Percentiles rank a stretch among this genome's conserved stretches.
phyloP scores from a whole-genome alignment of 2,888 invertebrate species.

The Dicycla oo region DNA sequence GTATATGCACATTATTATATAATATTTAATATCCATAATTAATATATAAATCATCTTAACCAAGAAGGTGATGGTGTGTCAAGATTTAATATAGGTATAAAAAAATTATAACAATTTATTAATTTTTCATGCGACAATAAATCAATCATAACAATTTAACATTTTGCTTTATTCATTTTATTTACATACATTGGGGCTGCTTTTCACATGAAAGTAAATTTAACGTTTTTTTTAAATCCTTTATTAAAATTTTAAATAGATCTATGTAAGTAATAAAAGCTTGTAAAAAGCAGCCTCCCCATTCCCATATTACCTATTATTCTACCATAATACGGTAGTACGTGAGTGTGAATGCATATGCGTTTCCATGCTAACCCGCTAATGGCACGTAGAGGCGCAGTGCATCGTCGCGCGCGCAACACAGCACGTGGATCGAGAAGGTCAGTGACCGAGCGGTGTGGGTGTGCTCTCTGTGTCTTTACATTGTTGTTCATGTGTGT shows the following conservation, averaged over 20 bases:
- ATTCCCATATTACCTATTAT: constrained; percentile 63
- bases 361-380: constrained; percentile 90
- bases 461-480: constrained; percentile 56
- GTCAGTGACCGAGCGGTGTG: constrained; percentile 87
- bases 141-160: constrained; percentile 73
- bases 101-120: constrained; percentile 45
- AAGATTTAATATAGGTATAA: constrained; percentile 37
- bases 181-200: constrained; percentile 59
- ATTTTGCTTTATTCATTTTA: constrained; percentile 74
- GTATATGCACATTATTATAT: constrained; percentile 63
- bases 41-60: constrained; percentile 65
- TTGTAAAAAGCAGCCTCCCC: constrained; percentile 52
- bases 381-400: constrained; percentile 89
- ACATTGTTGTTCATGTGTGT: constrained; percentile 61
- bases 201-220: constrained; percentile 40
- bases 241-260: too few species aligned
- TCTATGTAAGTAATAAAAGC: constrained; percentile 5
- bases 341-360: constrained; percentile 87
- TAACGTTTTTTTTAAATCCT: too few species aligned
- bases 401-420: constrained; percentile 86
- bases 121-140: constrained; percentile 65
- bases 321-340: constrained; percentile 70
- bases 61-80: constrained; percentile 70
- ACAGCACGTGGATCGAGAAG: constrained; percentile 97
- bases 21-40: constrained; percentile 48